Conservation (phyloP, 2,113 vertebrate species). For the Anser cygnoides region DNA sequence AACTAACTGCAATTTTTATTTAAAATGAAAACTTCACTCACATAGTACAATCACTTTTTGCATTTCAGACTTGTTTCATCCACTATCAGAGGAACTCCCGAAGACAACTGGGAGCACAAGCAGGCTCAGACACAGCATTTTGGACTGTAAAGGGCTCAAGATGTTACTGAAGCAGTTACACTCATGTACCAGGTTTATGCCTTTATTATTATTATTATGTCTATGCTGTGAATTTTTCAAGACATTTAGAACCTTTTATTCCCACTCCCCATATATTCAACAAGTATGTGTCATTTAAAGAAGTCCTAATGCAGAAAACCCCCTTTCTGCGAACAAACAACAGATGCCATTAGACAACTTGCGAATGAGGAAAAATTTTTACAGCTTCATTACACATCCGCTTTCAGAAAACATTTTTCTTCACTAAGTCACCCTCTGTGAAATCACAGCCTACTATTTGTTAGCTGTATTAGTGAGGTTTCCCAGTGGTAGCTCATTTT, state of each 20-base stretch:
- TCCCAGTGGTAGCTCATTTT: not conserved
- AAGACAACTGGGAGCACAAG: not conserved
- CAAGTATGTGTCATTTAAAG: not conserved
- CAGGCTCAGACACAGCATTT: not conserved
- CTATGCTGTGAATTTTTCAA: not conserved
- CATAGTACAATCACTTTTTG: not conserved
- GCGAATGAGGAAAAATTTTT: not conserved
- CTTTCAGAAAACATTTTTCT: slow-evolving; percentile 7
- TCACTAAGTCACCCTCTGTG: not conserved
- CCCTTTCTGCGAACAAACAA: not conserved
- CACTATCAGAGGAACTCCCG: not conserved
- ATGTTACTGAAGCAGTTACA: not conserved
- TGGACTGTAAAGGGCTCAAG: not conserved
- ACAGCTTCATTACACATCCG: not conserved
- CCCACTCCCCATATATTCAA: not conserved
- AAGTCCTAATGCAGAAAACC: not conserved
- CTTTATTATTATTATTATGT: not conserved
- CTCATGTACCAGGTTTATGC: not conserved
- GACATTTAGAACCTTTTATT: not conserved
- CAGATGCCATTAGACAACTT: slow-evolving; percentile 19
- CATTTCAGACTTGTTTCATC: not conserved
- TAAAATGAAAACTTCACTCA: not conserved
- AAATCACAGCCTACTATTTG: not conserved
- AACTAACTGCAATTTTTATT: not conserved
- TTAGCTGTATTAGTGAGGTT: not conserved